These are phyloP conservation scores for Drosophila melanosoma DNA, from an alignment of 2,888 invertebrate species.

Conservation along the genomic window DNA sequence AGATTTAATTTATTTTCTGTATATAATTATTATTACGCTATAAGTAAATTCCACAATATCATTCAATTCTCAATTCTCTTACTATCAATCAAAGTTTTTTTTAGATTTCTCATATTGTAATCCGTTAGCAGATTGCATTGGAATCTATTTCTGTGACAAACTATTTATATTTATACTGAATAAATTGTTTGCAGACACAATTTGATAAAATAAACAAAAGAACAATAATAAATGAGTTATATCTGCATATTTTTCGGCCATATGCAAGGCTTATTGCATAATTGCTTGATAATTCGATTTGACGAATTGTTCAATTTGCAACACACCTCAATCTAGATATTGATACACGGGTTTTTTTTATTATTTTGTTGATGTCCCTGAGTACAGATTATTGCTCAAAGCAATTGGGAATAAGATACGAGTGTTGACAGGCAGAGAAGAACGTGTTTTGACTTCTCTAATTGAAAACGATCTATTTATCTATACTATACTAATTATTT, in stretches of 20 bases:
- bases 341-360: constrained; percentile 12
- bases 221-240: background rate
- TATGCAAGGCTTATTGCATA: constrained; percentile 7
- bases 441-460: constrained; percentile 34
- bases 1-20: background rate
- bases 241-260: constrained; percentile 5
- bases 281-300: constrained; percentile 46
- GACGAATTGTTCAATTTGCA: constrained; percentile 38
- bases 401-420: constrained; percentile 3
- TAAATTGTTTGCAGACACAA: background rate
- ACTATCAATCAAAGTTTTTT: background rate
- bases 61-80: background rate
- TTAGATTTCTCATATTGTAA: background rate
- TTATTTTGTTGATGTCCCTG: constrained; percentile 7
- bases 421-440: background rate
- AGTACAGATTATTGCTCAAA: constrained; percentile 20
- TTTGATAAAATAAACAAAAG: background rate
- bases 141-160: background rate
- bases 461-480: constrained; percentile 19
- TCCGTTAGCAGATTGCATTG: background rate
- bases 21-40: background rate
- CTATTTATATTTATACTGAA: background rate
- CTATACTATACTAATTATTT: constrained; percentile 23
- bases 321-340: constrained; percentile 28
- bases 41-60: background rate